Conservation (phyloP, 2,113 vertebrate species). For the Tichodroma muraria region DNA sequence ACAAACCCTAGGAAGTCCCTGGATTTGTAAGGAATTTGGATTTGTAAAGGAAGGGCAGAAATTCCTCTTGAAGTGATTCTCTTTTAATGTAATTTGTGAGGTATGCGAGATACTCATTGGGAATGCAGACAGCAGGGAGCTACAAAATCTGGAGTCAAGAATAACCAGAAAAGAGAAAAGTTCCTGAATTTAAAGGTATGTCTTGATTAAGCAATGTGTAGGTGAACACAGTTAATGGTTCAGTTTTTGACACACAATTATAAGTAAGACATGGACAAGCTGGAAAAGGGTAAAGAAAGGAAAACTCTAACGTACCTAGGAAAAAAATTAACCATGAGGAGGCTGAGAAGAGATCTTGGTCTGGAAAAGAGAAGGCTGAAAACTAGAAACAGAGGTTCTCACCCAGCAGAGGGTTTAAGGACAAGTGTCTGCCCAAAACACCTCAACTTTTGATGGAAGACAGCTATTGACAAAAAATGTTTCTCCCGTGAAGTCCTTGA, state of each 20-base stretch:
- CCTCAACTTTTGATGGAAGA: background rate
- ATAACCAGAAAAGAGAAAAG: background rate
- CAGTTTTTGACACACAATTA: accelerated
- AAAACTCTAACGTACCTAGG: background rate
- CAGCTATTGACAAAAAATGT: background rate
- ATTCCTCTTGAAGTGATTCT: background rate
- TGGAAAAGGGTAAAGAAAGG: background rate
- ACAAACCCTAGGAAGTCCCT: background rate
- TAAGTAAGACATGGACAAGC: background rate
- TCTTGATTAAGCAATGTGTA: background rate
- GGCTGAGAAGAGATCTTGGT: background rate
- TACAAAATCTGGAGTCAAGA: background rate
- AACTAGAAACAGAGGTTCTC: background rate
- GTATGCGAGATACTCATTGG: background rate
- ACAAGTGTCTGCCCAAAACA: background rate
- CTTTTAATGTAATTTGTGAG: background rate
- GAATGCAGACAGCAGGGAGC: background rate
- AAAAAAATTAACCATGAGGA: background rate
- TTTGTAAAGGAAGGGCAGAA: background rate
- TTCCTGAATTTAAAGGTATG: background rate
- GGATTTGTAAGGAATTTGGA: background rate
- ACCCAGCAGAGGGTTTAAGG: background rate
- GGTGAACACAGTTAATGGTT: background rate
- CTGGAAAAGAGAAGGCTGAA: background rate
- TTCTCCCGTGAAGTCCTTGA: background rate